A percentile compares a stretch with the other conserved stretches of the same genome.
Evolutionary conservation across 1,140 invertebrate genomes (phyloP).

Genomic region (Metopolophium dirhodum): DNA sequence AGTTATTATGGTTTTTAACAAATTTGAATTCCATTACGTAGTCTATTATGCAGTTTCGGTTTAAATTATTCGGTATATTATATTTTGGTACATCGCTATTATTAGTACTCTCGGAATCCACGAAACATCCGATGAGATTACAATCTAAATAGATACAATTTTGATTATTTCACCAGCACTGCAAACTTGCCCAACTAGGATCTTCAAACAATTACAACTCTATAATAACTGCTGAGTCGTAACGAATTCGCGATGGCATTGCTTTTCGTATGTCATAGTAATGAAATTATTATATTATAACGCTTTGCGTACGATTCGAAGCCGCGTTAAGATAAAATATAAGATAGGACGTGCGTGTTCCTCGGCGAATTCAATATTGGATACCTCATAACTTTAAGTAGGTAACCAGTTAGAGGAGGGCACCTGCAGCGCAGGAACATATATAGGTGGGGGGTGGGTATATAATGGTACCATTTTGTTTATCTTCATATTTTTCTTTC

Average conservation of each 20-base stretch:
- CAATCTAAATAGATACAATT: conserved; percentile 1
- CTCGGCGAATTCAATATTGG: not conserved
- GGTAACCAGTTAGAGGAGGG: not conserved
- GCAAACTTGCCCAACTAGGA: not conserved
- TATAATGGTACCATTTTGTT: not conserved
- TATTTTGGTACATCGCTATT: not conserved
- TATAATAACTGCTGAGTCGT: not conserved
- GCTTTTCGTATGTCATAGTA: not conserved
- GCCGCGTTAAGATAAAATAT: not conserved
- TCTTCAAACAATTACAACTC: conserved; percentile 19
- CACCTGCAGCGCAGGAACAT: not conserved
- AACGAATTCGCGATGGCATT: not conserved
- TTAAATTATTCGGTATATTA: not conserved
- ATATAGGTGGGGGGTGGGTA: too few species aligned
- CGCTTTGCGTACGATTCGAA: not conserved
- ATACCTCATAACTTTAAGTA: conserved; percentile 17
- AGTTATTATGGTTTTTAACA: not conserved
- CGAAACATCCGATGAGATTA: not conserved
- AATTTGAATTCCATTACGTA: not conserved
- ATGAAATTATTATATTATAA: not conserved
- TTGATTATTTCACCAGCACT: not conserved
- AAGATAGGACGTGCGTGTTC: not conserved
- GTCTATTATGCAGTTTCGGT: not conserved
- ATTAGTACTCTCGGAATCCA: not conserved
- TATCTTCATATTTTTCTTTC: not conserved